Evolutionary conservation across 2,797 vertebrate species (phyloP).

Genomic region (Antennarius maculatus): DNA sequence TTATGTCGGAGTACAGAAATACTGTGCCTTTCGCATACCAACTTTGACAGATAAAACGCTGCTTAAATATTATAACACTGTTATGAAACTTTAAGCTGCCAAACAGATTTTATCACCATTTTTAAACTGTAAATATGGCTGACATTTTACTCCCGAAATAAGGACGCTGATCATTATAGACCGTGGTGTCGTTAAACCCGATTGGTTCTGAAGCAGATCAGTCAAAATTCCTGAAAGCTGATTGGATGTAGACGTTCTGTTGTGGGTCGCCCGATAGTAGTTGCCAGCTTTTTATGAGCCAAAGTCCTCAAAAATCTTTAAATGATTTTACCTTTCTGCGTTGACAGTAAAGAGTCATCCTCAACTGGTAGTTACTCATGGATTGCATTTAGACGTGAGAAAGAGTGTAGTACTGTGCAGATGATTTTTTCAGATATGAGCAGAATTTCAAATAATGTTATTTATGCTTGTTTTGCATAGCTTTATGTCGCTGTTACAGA

Average conservation of each 20-base stretch:
- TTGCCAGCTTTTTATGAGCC: constrained; percentile 52
- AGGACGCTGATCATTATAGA: constrained; percentile 67
- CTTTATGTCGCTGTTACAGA: neutral
- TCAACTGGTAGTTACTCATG: neutral
- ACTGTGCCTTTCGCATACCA: neutral
- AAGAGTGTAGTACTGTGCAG: constrained; percentile 51
- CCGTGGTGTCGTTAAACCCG: constrained; percentile 38
- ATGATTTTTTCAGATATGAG: constrained; percentile 15
- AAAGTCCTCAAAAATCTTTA: constrained; percentile 56
- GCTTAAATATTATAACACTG: neutral
- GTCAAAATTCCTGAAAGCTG: constrained; percentile 38
- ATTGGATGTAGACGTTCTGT: constrained; percentile 69
- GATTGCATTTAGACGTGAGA: constrained; percentile 23
- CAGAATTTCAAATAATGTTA: neutral
- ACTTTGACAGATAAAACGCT: neutral
- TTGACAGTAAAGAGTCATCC: neutral
- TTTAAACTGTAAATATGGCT: constrained; percentile 84
- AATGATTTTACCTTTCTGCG: constrained; percentile 11
- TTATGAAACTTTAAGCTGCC: neutral
- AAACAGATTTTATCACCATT: constrained; percentile 46
- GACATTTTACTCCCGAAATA: constrained; percentile 84
- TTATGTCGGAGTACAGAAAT: neutral
- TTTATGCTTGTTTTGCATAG: neutral
- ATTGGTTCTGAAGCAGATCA: constrained; percentile 67
- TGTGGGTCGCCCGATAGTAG: constrained; percentile 36